Conservation (phyloP, 2,888 invertebrate species). For the Cheilosia vulpina region DNA sequence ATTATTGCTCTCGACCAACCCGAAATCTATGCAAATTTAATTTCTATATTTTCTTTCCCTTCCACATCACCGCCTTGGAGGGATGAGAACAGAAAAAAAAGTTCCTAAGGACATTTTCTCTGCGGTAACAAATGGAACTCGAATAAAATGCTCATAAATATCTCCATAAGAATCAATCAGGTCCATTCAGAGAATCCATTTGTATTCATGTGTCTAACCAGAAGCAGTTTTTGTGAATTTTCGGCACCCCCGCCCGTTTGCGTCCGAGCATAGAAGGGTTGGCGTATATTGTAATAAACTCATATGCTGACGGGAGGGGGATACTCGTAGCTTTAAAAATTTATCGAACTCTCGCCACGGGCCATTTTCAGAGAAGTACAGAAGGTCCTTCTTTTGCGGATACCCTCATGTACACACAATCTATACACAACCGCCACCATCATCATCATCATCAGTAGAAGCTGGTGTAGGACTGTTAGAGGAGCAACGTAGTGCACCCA, state of each 20-base stretch:
- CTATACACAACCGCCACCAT: constrained; percentile 49
- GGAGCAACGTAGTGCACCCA: constrained; percentile 7
- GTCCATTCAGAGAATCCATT: constrained; percentile 81
- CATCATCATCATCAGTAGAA: constrained; percentile 28
- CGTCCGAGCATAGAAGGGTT: constrained; percentile 76
- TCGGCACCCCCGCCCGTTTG: constrained; percentile 60
- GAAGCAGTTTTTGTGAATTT: constrained; percentile 53
- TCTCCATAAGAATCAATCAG: constrained; percentile 82
- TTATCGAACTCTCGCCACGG: constrained; percentile 69
- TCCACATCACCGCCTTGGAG: constrained; percentile 66
- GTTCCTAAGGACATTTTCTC: constrained; percentile 66
- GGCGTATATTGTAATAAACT: constrained; percentile 79
- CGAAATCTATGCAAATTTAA: constrained; percentile 76
- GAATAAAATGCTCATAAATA: constrained; percentile 77
- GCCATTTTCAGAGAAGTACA: constrained; percentile 56
- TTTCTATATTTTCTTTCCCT: constrained; percentile 74
- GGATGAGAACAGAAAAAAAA: constrained; percentile 11
- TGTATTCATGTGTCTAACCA: constrained; percentile 80
- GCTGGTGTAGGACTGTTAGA: constrained; percentile 23
- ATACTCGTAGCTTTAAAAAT: constrained; percentile 61
- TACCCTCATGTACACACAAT: constrained; percentile 55
- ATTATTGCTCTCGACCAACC: constrained; percentile 66
- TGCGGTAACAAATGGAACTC: constrained; percentile 68
- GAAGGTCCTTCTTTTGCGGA: constrained; percentile 62
- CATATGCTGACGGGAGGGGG: constrained; percentile 75